Conservation (phyloP, 2,888 invertebrate species). For the Boloria euphrosyne region DNA sequence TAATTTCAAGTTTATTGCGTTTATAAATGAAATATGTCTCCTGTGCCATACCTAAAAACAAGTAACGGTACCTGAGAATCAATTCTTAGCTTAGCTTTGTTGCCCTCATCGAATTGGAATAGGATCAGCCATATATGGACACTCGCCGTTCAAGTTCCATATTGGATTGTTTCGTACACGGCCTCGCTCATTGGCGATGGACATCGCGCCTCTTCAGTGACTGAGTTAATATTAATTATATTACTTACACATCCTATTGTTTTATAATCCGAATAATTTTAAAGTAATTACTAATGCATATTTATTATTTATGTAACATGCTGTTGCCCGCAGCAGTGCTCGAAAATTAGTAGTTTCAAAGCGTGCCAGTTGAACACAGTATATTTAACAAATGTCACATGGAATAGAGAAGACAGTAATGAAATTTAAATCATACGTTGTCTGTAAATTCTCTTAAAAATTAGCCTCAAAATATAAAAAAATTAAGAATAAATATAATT, state of each 20-base stretch:
- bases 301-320: no score
- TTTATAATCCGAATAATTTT: background rate
- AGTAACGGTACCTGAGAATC: conserved; percentile 4
- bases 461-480: no score
- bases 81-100: conserved; percentile 33
- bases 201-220: conserved; percentile 40
- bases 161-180: conserved; percentile 46
- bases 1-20: no score
- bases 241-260: background rate
- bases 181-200: conserved; percentile 42
- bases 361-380: no score
- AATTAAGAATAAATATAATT: no score
- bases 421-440: no score
- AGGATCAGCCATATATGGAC: conserved; percentile 43
- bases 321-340: no score
- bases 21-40: background rate
- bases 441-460: no score
- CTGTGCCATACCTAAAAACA: background rate
- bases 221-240: conserved; percentile 35
- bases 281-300: no score
- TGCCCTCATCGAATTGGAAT: conserved; percentile 37
- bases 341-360: no score
- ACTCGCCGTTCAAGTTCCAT: conserved; percentile 45
- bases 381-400: no score
- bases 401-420: no score